A percentile compares a stretch with the other conserved stretches of the same genome.
phyloP scores from a whole-genome alignment of 2,113 vertebrate genomes.

The Cyprinodon brontotheroides region DNA sequence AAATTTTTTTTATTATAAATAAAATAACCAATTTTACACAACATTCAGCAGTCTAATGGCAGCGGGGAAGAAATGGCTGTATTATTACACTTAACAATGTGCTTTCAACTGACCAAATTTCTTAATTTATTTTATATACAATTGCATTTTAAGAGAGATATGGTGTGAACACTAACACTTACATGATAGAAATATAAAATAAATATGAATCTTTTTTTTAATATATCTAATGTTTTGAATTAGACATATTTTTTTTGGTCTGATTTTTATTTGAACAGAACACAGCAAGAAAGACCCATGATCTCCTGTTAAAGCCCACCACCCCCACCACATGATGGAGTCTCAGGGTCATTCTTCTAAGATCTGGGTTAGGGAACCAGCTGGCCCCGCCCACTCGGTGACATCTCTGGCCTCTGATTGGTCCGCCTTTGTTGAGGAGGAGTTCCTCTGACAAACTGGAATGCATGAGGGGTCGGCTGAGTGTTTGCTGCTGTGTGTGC shows the following conservation, averaged over 20 bases:
- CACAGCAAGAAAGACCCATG: constrained; percentile 19
- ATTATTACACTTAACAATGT: neutral
- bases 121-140: neutral
- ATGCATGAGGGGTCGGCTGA: constrained; percentile 52
- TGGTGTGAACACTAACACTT: neutral
- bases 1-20: too few relatives aligned
- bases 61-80: too few relatives aligned
- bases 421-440: constrained; percentile 55
- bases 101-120: too few relatives aligned
- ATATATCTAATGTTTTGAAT: neutral
- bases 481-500: constrained; percentile 37
- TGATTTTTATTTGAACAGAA: neutral
- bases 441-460: constrained; percentile 62
- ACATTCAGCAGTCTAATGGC: too few relatives aligned
- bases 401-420: constrained; percentile 65
- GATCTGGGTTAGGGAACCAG: neutral
- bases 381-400: constrained; percentile 54
- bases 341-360: constrained; percentile 13
- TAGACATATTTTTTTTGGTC: neutral
- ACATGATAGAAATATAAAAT: neutral
- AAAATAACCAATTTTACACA: too few relatives aligned
- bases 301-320: constrained; percentile 8
- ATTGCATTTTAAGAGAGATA: neutral
- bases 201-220: too few relatives aligned
- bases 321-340: constrained; percentile 3